A percentile compares a stretch with the other conserved stretches of the same genome.
phyloP scores from a whole-genome alignment of 2,113 vertebrate species.

The Maccullochella peelii region DNA sequence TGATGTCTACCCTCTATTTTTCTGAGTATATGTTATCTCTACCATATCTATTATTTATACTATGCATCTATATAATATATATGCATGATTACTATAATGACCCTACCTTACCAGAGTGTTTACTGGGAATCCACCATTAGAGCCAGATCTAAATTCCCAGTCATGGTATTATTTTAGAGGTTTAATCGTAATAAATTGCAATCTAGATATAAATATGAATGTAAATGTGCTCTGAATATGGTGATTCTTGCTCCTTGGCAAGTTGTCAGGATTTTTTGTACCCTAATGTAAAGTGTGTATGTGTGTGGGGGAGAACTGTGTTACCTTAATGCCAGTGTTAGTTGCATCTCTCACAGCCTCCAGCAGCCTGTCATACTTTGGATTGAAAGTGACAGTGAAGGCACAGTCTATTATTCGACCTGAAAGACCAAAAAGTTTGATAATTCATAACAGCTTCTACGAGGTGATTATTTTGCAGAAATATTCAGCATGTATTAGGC shows the following conservation, averaged over 20 bases:
- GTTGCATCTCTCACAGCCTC: constrained; percentile 98
- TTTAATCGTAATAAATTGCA: not conserved
- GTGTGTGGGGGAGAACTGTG: not conserved
- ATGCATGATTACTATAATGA: too few relatives aligned
- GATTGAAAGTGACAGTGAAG: constrained; percentile 98
- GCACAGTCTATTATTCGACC: constrained; percentile 99
- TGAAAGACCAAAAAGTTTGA: constrained; percentile 70
- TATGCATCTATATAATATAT: too few relatives aligned
- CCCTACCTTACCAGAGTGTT: not conserved
- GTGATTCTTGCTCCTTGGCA: not conserved
- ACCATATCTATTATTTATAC: too few relatives aligned
- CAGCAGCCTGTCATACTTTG: constrained; percentile 95
- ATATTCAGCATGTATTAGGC: not conserved
- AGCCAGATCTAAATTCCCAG: not conserved
- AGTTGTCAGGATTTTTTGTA: not conserved
- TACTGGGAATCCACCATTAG: constrained; percentile 4
- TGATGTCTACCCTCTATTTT: not conserved
- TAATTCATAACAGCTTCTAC: not conserved
- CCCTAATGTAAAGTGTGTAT: not conserved
- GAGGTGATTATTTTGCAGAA: constrained; percentile 4
- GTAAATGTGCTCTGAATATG: not conserved
- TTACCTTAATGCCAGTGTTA: constrained; percentile 97
- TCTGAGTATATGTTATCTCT: not conserved
- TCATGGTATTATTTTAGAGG: not conserved
- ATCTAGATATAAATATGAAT: not conserved